phyloP scores from a whole-genome alignment of 2,888 invertebrate species.

The Anarsia innoxiella region DNA sequence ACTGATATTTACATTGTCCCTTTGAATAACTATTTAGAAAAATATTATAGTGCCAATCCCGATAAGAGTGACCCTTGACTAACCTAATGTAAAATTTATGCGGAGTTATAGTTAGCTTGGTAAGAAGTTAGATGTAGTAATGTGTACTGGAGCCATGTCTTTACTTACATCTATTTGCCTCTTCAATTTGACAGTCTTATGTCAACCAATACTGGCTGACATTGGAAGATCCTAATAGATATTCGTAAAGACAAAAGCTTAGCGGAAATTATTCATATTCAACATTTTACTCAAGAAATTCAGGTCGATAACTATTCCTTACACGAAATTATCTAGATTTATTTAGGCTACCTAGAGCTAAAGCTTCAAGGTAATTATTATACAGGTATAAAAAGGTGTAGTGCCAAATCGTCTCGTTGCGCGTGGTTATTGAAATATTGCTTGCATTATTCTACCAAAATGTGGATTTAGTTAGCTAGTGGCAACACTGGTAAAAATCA shows the following conservation, averaged over 20 bases:
- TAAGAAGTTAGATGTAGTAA: conserved; percentile 56
- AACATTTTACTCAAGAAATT: conserved; percentile 21
- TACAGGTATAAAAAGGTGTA: conserved; percentile 31
- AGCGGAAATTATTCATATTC: conserved; percentile 22
- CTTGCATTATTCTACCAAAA: no score
- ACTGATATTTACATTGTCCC: conserved; percentile 44
- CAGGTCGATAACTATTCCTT: conserved; percentile 21
- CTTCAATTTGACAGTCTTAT: no score
- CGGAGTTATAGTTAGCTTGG: conserved; percentile 49
- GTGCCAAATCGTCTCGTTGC: conserved; percentile 55
- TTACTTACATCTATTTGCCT: no score
- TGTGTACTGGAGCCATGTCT: no score
- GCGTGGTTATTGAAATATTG: no score
- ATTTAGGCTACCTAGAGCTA: conserved; percentile 26
- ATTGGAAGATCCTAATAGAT: no score
- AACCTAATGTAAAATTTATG: conserved; percentile 37
- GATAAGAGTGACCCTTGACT: conserved; percentile 49
- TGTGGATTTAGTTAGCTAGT: no score
- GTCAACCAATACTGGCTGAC: no score
- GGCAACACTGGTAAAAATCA: no score
- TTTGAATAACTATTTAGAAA: conserved; percentile 35
- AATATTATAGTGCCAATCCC: conserved; percentile 56
- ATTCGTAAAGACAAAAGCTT: no score
- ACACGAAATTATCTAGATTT: conserved; percentile 15
- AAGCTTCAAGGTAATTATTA: conserved; percentile 31